These are phyloP conservation scores for Pristionchus mayeri DNA, from an alignment of 2,888 invertebrate species.

Conservation along the genomic window DNA sequence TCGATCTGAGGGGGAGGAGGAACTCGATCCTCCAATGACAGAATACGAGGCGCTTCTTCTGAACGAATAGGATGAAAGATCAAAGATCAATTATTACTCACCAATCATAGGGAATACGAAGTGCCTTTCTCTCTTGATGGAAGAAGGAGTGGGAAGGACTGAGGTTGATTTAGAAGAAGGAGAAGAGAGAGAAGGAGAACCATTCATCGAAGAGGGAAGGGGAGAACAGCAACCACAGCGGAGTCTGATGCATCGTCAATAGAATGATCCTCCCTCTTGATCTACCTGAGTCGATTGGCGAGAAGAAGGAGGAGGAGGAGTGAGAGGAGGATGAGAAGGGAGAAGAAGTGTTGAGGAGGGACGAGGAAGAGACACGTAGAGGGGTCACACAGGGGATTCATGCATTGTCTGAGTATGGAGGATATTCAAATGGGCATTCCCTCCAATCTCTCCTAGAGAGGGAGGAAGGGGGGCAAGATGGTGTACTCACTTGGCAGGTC, in stretches of 20 bases:
- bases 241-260: background rate
- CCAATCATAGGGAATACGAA: slow-evolving; percentile 40
- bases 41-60: background rate
- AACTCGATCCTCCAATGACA: slow-evolving; percentile 21
- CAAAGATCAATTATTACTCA: background rate
- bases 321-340: background rate
- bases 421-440: no score
- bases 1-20: background rate
- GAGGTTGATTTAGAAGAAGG: slow-evolving; percentile 19
- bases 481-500: slow-evolving; percentile 55
- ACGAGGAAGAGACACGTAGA: slow-evolving; percentile 16
- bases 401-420: slow-evolving; percentile 16
- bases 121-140: slow-evolving; percentile 28
- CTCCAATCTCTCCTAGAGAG: no score
- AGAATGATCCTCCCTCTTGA: background rate
- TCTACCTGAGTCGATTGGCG: background rate
- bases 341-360: slow-evolving; percentile 8
- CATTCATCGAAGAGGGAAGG: background rate
- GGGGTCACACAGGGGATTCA: slow-evolving; percentile 41
- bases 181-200: background rate
- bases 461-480: no score
- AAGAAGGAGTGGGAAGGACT: background rate
- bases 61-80: background rate
- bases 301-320: background rate
- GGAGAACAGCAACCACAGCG: slow-evolving; percentile 14